Evolutionary conservation across 2,797 vertebrate genomes (phyloP), one percentile per base, ranked within the genome.

Genomic region (Enteromius argenteus): DNA sequence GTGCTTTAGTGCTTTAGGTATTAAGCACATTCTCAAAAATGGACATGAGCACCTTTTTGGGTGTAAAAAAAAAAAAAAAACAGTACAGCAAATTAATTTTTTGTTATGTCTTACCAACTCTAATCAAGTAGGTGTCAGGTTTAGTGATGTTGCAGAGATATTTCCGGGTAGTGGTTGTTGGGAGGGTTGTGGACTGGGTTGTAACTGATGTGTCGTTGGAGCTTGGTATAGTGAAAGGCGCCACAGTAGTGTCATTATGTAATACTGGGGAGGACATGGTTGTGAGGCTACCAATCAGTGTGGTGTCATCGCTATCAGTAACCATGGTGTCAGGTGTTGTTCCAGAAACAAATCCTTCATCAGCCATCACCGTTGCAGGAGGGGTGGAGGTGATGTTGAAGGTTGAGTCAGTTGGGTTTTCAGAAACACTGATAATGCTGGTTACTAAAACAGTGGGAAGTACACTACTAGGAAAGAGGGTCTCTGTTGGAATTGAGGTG

Each of bases 131-230:
- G 73, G 92, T 91, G 1, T 96, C 91, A 0, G 96, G 95, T 62
- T 94, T 90, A 0, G 96, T 93, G 80, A 95, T 91, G 80, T 95
- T 95, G 68, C 98, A 99, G 89, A 98, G 89, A 0, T 97, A 99
- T 0, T 93, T 95, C 15, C 93, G 95, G 73, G 91, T 88, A 62
- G 95, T 93, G 27, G 95, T 90, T 8, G 93, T 89, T 0, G 86
- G 19, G 58, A 87, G 79, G 11, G 85, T 90, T 67, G 83, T 90
- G 68, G 78, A 90, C 51, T 46, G 73, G n/a, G 86, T 89, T 87
- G 88, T 92, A 77, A 89, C 87, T 71, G 71, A 37, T 46, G 81
- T 53, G 0, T 92, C 80, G 35, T 77, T 21, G 74, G 64, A 80
- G 27, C 82, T 87, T 77, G 87, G 80, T 13, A 78, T 58, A 89